Base-by-base conservation (phyloP, 2,113 vertebrate genomes). In the Spilogale gracilis region DNA sequence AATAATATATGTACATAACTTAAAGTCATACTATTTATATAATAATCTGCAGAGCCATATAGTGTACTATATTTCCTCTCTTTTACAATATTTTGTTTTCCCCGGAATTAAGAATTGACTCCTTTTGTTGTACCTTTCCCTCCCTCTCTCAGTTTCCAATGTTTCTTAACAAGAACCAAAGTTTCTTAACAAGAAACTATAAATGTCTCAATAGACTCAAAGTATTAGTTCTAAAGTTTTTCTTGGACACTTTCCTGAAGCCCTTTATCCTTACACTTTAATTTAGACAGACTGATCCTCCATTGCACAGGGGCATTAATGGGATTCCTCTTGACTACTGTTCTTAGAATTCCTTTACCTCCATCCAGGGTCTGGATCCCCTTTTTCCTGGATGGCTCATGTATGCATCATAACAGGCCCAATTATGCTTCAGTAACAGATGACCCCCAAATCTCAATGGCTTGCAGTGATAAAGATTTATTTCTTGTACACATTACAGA, bases 371-470 rank as follows among this genome's bases (percentile, higher is more conserved):
- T 56, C 58, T 73, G 87, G 81, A 91, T 30, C 23, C 54, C 38
- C 60, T 32, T 86, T 79, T 74, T 89, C 82, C 52, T 83, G 32
- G 43, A 67, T 54, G 52, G 60, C 45, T 61, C 89, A 23, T 71
- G 3, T n/a, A 67, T 78, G 69, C 69, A n/a, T 69, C 32, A 27
- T 1, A 94, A 58, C 1, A 87, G 74, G 30, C 38, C 58, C 80
- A 65, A 32, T 87, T 87, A 92, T 27, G 14, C 43, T 84, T 27
- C 11, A 89, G 76, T 89, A 84, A 79, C 79, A 91, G 85, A 91
- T 21, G 25, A 84, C 45, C 45, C 60, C 54, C 61, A n/a, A 45
- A 95, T 43, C 30, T 65, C 63, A 94, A n/a, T 43, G 60, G 69
- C 20, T 79, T 84, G 79, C 32, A 84, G 20, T 43, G 52, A 81